Conservation (phyloP, 2,888 invertebrate genomes). For the Hecatera dysodea region DNA sequence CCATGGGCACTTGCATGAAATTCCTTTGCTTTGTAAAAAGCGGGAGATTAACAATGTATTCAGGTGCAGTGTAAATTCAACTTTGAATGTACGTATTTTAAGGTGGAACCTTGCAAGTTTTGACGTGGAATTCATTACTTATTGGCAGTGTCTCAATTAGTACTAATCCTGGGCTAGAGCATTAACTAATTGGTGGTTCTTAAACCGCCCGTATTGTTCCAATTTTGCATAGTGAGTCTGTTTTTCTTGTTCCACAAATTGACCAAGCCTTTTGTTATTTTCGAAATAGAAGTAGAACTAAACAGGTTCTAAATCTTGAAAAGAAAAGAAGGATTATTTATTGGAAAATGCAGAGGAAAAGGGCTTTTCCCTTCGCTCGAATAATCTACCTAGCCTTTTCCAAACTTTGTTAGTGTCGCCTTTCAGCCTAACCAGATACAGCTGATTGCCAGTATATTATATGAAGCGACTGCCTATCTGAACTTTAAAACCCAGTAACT, state of each 20-base stretch:
- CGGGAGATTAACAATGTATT: slow-evolving; percentile 34
- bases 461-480: too few relatives aligned
- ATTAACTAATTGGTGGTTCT: slow-evolving; percentile 69
- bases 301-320: not conserved
- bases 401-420: too few relatives aligned
- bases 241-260: slow-evolving; percentile 21
- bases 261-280: not conserved
- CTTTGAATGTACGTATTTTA: slow-evolving; percentile 14
- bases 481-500: too few relatives aligned
- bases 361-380: not conserved
- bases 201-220: slow-evolving; percentile 32
- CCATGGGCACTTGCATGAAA: slow-evolving; percentile 52
- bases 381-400: too few relatives aligned
- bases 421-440: too few relatives aligned
- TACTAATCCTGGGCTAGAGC: slow-evolving; percentile 63
- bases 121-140: slow-evolving; percentile 51
- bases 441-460: too few relatives aligned
- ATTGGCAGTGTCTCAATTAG: slow-evolving; percentile 62
- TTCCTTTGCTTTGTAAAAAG: slow-evolving; percentile 48
- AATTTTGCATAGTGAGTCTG: slow-evolving; percentile 23
- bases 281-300: not conserved
- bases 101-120: slow-evolving; percentile 33
- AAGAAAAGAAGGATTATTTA: not conserved
- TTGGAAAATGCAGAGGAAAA: not conserved
- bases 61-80: slow-evolving; percentile 22